Percentiles rank a stretch among this genome's conserved stretches.
Conservation (phyloP, 2,888 invertebrate species). For the Caenorhabditis sinica region DNA sequence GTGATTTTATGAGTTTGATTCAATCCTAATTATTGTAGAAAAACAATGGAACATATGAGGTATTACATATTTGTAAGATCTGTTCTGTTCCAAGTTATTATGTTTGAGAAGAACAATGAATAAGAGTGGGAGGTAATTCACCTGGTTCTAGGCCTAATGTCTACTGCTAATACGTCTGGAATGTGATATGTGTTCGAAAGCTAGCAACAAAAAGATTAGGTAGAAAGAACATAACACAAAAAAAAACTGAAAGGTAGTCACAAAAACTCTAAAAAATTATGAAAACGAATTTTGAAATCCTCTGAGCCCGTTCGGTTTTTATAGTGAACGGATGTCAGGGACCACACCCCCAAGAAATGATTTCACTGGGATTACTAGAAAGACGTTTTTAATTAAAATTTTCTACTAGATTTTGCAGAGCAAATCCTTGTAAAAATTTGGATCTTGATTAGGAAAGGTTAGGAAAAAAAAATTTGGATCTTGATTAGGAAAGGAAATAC, state of each 20-base stretch:
- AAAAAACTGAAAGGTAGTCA: slow-evolving; percentile 18
- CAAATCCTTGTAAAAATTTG: not conserved
- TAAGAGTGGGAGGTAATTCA: slow-evolving; percentile 2
- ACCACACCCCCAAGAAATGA: not conserved
- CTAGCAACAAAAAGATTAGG: not conserved
- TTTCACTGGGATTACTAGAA: not conserved
- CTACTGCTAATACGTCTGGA: not conserved
- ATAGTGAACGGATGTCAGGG: not conserved
- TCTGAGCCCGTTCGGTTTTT: not conserved
- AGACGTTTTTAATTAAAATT: not conserved
- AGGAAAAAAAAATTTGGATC: too few species aligned
- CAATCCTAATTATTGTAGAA: not conserved
- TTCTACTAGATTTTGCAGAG: not conserved
- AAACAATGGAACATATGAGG: not conserved
- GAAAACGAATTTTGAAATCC: slow-evolving; percentile 33
- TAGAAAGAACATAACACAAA: not conserved
- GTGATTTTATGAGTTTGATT: slow-evolving; percentile 53
- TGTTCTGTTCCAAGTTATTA: not conserved
- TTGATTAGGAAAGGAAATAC: too few species aligned
- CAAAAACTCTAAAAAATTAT: not conserved
- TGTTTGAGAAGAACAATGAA: not conserved
- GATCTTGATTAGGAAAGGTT: too few species aligned
- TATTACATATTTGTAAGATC: not conserved
- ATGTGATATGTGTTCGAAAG: not conserved
- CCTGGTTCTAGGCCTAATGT: slow-evolving; percentile 10